A percentile compares a stretch with the other conserved stretches of the same genome.
Conservation (phyloP, 2,888 invertebrate genomes). For the Saturnia pavonia region DNA sequence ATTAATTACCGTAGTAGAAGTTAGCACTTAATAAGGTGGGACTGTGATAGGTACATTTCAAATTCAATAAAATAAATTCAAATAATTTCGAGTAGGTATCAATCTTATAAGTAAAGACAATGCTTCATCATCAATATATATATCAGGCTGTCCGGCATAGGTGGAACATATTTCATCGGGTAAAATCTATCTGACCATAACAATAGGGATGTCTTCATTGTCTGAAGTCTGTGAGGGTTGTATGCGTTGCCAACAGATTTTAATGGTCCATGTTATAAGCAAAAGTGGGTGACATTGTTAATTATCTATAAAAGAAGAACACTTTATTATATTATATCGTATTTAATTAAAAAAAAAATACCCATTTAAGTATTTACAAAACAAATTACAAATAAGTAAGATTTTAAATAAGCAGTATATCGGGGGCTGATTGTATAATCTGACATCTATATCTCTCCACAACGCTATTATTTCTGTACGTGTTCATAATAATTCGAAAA, state of each 20-base stretch:
- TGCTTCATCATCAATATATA: slow-evolving; percentile 14
- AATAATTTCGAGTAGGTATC: background rate
- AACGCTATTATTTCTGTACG: no score
- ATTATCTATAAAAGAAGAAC: background rate
- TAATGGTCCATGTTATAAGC: slow-evolving; percentile 42
- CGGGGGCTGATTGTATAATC: no score
- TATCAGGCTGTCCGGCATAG: slow-evolving; percentile 5
- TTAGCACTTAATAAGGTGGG: background rate
- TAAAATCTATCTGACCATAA: slow-evolving; percentile 67
- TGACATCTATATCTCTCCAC: no score
- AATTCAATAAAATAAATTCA: background rate
- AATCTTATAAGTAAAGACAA: slow-evolving; percentile 1
- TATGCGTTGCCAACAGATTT: slow-evolving; percentile 59
- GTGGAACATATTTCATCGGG: slow-evolving; percentile 37
- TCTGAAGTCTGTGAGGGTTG: slow-evolving; percentile 62
- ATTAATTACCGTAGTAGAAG: background rate
- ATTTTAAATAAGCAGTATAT: no score
- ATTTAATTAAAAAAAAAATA: no score
- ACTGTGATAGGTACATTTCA: background rate
- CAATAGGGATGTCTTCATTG: slow-evolving; percentile 72
- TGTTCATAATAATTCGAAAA: no score
- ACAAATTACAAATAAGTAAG: no score
- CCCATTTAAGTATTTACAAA: no score
- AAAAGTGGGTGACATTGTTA: slow-evolving; percentile 6
- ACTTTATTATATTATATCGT: no score